Percentiles rank a stretch among this genome's conserved stretches.
phyloP scores from a whole-genome alignment of 53 echinoderm and acorn worm genomes.

The Stichopus horrens region DNA sequence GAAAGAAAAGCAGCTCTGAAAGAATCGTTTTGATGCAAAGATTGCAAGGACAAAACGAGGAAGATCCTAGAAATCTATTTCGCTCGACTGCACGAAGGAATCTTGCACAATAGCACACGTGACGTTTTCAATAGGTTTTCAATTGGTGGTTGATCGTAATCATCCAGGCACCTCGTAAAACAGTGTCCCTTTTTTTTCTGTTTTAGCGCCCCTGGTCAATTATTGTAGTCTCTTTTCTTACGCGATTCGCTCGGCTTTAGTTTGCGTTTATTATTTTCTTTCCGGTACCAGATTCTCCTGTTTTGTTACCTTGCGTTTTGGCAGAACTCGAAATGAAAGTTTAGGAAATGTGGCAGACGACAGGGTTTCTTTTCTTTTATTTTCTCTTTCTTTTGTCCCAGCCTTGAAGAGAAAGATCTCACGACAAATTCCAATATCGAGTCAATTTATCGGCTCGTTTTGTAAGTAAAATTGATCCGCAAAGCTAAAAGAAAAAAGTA shows the following conservation, averaged over 20 bases:
- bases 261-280: conserved; percentile 8
- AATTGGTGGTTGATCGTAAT: background rate
- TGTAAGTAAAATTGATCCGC: conserved; percentile 26
- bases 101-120: no score
- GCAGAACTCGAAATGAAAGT: conserved; percentile 17
- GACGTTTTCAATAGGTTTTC: no score
- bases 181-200: background rate
- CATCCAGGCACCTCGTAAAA: background rate
- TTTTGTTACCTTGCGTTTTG: background rate
- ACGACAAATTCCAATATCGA: conserved; percentile 37
- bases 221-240: background rate
- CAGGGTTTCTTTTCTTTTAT: background rate
- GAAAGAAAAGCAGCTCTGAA: no score
- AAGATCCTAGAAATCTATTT: no score
- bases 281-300: conserved; percentile 7
- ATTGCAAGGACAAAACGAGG: no score
- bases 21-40: no score
- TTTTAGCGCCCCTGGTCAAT: background rate
- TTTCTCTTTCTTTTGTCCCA: background rate
- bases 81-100: no score
- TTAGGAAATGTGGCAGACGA: conserved; percentile 24
- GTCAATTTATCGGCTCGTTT: conserved; percentile 30
- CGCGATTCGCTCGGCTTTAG: background rate
- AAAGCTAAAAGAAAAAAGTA: background rate
- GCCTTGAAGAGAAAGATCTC: conserved; percentile 2